A percentile compares a stretch with the other conserved stretches of the same genome.
These are phyloP conservation scores for Orchesella cincta DNA, from an alignment of 1,140 invertebrate species.

Conservation along the genomic window DNA sequence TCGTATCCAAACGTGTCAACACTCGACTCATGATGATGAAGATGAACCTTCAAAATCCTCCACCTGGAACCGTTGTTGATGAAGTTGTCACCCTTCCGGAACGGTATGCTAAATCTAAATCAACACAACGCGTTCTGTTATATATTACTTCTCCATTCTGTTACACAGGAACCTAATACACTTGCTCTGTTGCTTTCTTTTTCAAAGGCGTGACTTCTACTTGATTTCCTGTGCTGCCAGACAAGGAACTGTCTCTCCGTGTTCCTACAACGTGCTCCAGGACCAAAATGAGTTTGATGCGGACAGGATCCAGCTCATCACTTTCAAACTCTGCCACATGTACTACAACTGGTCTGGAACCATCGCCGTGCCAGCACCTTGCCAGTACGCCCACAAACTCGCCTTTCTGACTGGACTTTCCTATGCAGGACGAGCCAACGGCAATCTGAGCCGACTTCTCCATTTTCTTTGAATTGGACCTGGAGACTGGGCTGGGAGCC, in stretches of 20 bases:
- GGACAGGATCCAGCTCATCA: slow-evolving; percentile 70
- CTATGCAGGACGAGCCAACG: slow-evolving; percentile 55
- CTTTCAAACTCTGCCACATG: slow-evolving; percentile 78
- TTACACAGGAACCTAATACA: too few species aligned
- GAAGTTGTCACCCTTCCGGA: slow-evolving; percentile 61
- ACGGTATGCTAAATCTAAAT: slow-evolving; percentile 54
- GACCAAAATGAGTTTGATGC: slow-evolving; percentile 65
- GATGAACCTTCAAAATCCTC: slow-evolving; percentile 57
- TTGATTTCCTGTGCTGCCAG: slow-evolving; percentile 73
- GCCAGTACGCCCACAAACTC: slow-evolving; percentile 82
- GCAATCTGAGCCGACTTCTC: slow-evolving; percentile 51
- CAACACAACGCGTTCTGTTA: slow-evolving; percentile 21
- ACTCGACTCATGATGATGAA: slow-evolving; percentile 56
- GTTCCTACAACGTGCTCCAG: slow-evolving; percentile 74
- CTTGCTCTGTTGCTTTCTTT: slow-evolving; percentile 37
- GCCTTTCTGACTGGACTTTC: slow-evolving; percentile 70
- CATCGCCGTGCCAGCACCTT: slow-evolving; percentile 74
- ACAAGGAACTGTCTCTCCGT: slow-evolving; percentile 79
- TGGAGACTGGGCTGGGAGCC: too few species aligned
- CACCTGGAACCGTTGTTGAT: slow-evolving; percentile 65
- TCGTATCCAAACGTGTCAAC: slow-evolving; percentile 65
- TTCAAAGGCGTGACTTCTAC: slow-evolving; percentile 75
- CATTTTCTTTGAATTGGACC: too few species aligned
- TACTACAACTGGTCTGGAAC: slow-evolving; percentile 74
- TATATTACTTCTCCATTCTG: neutral